Base-by-base conservation (phyloP, 2,797 vertebrate species). In the Rhadinocentrus ornatus region DNA sequence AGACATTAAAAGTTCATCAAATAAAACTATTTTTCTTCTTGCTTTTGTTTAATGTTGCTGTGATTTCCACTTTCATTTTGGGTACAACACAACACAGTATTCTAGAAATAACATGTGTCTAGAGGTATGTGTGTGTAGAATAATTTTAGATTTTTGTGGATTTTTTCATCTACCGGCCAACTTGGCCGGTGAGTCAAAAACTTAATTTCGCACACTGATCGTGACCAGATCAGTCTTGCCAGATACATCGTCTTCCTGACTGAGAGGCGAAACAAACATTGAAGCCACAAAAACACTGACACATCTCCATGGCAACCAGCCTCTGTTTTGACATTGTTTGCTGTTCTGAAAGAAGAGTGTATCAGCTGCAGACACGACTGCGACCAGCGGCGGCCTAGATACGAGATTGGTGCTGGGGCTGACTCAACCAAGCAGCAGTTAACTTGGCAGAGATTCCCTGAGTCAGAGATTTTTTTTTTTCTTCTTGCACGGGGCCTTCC, bases 261-360 rank as follows among this genome's bases (percentile, higher is more conserved):
- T 77, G 58, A 54, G 34, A 78, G 60, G 60, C 50, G 24, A 85
- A 79, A 85, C 77, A 55, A 80, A 88, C 90, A 85, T 69, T 62
- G 85, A 73, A 66, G 34, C 85, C 70, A 62, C 68, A 62, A 71
- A 78, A 80, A 87, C 85, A 87, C 34, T 77, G 85, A 86, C 87
- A 50, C 61, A 10, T 91, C 61, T 15, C 90, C 80, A 66, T 44
- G 81, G 84, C 78, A 73, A 91, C 90, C 0, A 65, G 68, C 62
- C 81, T 89, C 77, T 94, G 91, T 94, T 92, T 92, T 78, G 76
- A 41, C 32, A 83, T 81, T 91, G 91, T 90, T 90, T 89, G 88
- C 68, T 77, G 84, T 81, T 85, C 67, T 41, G 83, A 86, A 81
- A 91, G 87, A 88, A 90, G 80, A 84, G 84, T 37, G 74, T 80